Conservation (phyloP, 2,888 invertebrate species). For the Nineta flava region DNA sequence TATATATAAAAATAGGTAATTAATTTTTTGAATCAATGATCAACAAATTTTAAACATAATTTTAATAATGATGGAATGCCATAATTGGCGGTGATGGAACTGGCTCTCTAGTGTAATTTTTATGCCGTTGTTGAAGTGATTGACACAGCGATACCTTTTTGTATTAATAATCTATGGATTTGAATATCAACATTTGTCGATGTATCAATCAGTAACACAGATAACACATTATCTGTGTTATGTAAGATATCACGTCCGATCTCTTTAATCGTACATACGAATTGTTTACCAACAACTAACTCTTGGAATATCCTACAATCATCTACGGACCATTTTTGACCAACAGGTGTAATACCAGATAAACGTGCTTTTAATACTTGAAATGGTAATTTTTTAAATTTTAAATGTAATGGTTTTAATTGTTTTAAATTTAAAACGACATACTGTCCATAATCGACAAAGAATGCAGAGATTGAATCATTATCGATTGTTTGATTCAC, state of each 20-base stretch:
- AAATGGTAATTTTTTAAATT: constrained; percentile 42
- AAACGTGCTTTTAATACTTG: constrained; percentile 49
- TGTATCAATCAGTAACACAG: constrained; percentile 55
- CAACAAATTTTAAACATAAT: too few relatives aligned
- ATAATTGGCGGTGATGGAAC: too few relatives aligned
- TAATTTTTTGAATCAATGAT: too few relatives aligned
- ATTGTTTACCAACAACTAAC: constrained; percentile 49
- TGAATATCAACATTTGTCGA: constrained; percentile 48
- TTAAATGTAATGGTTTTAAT: constrained; percentile 34
- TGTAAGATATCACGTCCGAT: constrained; percentile 43
- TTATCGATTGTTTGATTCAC: constrained; percentile 36
- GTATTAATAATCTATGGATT: constrained; percentile 45
- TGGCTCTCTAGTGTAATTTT: too few relatives aligned
- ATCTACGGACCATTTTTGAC: constrained; percentile 48
- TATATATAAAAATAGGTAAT: too few relatives aligned
- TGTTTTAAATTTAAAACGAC: constrained; percentile 35
- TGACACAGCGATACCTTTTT: constrained; percentile 31
- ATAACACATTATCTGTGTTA: constrained; percentile 42
- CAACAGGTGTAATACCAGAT: constrained; percentile 24
- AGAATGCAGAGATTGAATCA: constrained; percentile 40
- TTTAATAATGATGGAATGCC: too few relatives aligned
- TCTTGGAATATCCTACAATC: constrained; percentile 59
- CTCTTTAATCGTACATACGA: constrained; percentile 50
- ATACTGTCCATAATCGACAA: constrained; percentile 48
- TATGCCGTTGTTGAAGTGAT: too few relatives aligned